Conservation (phyloP, 2,113 vertebrate species). For the Pollimyrus isidori region DNA sequence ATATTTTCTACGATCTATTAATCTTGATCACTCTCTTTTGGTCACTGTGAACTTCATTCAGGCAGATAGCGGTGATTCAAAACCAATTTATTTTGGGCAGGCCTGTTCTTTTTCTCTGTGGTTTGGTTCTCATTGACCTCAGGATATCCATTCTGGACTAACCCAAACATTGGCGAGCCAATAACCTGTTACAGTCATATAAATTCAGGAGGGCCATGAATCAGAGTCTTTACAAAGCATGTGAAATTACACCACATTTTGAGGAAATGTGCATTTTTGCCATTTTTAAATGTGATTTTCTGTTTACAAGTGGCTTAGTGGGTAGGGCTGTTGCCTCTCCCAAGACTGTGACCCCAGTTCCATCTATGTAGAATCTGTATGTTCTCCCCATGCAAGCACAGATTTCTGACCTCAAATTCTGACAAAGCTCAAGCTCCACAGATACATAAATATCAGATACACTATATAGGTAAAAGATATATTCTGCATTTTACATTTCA, state of each 20-base stretch:
- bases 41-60: constrained; percentile 1
- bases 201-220: background rate
- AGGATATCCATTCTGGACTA: background rate
- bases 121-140: constrained; percentile 50
- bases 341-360: background rate
- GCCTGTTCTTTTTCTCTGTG: constrained; percentile 39
- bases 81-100: background rate
- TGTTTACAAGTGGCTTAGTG: background rate
- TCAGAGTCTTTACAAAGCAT: background rate
- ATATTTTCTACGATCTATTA: background rate
- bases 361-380: background rate
- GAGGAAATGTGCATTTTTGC: background rate
- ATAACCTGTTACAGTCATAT: background rate
- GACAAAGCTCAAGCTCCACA: background rate
- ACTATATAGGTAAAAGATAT: background rate
- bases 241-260: background rate
- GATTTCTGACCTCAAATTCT: background rate
- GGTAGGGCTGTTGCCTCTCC: background rate
- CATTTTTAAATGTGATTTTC: background rate
- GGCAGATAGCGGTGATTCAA: constrained; percentile 5
- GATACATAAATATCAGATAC: background rate
- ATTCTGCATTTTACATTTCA: background rate
- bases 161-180: background rate
- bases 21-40: constrained; percentile 4
- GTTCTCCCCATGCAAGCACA: background rate